phyloP scores from a whole-genome alignment of 2,797 vertebrate species.

The Pteronotus mesoamericanus region DNA sequence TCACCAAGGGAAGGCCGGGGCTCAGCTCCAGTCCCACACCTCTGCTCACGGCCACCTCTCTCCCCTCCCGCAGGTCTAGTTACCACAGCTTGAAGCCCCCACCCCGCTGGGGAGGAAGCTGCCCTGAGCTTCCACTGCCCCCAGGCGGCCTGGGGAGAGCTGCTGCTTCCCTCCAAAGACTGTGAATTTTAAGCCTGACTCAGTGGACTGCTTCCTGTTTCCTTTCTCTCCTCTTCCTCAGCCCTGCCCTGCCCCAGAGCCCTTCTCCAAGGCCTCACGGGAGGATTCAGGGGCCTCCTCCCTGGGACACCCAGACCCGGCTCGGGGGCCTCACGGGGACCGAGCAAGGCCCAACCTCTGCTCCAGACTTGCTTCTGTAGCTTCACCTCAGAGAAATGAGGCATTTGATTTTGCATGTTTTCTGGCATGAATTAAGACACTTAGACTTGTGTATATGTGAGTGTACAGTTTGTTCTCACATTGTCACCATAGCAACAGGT shows the following conservation, averaged over 20 bases:
- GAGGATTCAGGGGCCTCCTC: neutral
- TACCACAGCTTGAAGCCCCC: conserved; percentile 51
- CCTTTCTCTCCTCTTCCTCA: neutral
- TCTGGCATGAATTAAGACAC: conserved; percentile 85
- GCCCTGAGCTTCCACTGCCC: neutral
- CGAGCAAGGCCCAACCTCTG: conserved; percentile 31
- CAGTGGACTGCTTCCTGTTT: conserved; percentile 27
- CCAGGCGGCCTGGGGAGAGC: neutral
- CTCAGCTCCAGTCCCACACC: neutral
- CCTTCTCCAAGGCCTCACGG: neutral
- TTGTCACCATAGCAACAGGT: conserved; percentile 80
- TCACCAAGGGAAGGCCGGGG: neutral
- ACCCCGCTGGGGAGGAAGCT: conserved; percentile 66
- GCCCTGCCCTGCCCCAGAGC: neutral
- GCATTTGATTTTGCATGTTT: conserved; percentile 83
- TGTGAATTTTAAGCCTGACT: conserved; percentile 66
- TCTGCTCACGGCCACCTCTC: neutral
- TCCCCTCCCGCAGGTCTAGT: conserved; percentile 53
- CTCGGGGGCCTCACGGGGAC: conserved; percentile 10
- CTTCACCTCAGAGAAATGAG: conserved; percentile 68
- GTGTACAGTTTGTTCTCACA: conserved; percentile 82
- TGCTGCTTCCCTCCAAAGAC: conserved; percentile 60
- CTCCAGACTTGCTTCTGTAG: conserved; percentile 33
- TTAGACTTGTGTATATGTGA: conserved; percentile 80
- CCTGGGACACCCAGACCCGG: neutral